Percentiles rank a stretch among this genome's conserved stretches.
phyloP scores from a whole-genome alignment of 1,140 invertebrate species.

The Ceratina calcarata region DNA sequence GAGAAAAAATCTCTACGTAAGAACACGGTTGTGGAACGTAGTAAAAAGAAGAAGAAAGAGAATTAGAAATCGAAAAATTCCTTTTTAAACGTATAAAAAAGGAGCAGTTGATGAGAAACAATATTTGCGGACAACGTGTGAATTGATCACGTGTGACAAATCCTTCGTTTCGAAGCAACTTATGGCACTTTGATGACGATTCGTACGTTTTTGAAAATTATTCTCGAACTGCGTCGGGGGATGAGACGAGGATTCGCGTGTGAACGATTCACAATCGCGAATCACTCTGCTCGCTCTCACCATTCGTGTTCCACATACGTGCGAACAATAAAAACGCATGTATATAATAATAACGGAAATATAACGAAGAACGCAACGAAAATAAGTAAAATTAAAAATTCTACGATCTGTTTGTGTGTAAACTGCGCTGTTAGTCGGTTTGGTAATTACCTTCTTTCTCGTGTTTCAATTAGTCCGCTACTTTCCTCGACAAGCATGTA shows the following conservation, averaged over 20 bases:
- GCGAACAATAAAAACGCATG: conserved; percentile 48
- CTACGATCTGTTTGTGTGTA: conserved; percentile 56
- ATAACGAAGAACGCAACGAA: conserved; percentile 55
- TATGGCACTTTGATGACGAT: conserved; percentile 48
- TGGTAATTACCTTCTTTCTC: conserved; percentile 76
- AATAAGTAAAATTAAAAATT: conserved; percentile 47
- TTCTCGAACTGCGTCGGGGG: neutral
- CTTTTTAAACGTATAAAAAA: neutral
- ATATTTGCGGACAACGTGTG: neutral
- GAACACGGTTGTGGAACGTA: conserved; percentile 41
- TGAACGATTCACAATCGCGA: neutral
- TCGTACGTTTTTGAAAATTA: conserved; percentile 8
- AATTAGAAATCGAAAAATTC: too few relatives aligned
- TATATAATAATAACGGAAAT: conserved; percentile 35
- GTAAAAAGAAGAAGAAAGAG: too few relatives aligned
- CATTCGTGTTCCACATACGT: conserved; percentile 48
- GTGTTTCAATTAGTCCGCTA: conserved; percentile 61
- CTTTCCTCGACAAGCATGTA: conserved; percentile 36
- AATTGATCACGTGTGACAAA: conserved; percentile 15
- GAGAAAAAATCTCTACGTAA: conserved; percentile 36
- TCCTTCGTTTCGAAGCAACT: conserved; percentile 28
- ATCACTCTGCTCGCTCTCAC: neutral
- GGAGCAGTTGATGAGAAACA: neutral
- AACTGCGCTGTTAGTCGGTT: conserved; percentile 65
- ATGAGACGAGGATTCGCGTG: neutral